Conservation (phyloP, 2,797 vertebrate genomes). For the Staurois parvus region DNA sequence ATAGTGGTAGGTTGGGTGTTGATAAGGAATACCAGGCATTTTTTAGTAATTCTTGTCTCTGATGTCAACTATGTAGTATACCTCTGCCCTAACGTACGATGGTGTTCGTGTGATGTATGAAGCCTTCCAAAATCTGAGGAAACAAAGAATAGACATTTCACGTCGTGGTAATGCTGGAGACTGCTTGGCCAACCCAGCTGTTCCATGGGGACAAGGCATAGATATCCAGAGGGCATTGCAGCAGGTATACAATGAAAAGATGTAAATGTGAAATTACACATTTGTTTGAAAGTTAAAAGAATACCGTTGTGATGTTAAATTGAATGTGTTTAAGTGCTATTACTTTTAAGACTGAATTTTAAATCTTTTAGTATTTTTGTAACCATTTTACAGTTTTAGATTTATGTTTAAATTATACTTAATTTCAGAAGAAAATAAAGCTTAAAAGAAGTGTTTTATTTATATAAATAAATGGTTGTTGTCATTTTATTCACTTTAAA, state of each 20-base stretch:
- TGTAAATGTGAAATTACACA: not conserved
- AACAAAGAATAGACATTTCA: slow-evolving; percentile 96
- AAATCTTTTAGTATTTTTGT: too few species aligned
- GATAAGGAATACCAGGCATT: not conserved
- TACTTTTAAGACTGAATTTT: too few species aligned
- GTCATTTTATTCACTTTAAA: not conserved
- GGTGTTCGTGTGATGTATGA: slow-evolving; percentile 97
- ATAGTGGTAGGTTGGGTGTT: not conserved
- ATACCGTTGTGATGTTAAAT: too few species aligned
- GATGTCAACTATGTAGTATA: slow-evolving; percentile 82
- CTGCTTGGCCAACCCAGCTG: slow-evolving; percentile 96
- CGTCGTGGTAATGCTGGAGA: slow-evolving; percentile 96
- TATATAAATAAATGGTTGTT: too few species aligned
- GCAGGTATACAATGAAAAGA: slow-evolving; percentile 79
- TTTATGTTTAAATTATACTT: too few species aligned
- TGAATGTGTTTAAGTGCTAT: too few species aligned
- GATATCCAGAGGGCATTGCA: slow-evolving; percentile 98
- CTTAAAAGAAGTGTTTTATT: too few species aligned
- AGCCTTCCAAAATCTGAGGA: slow-evolving; percentile 94
- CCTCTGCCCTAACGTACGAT: slow-evolving; percentile 94
- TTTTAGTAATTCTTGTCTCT: not conserved
- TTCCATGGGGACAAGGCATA: slow-evolving; percentile 98
- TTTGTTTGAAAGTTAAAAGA: too few species aligned
- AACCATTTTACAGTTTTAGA: too few species aligned
- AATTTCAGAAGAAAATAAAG: too few species aligned